Conservation (phyloP, 2,113 vertebrate genomes). For the cat (Felis catus) region F.catus_Fca126_mat1.0 CM031424.1:40490001-40490500, state of each 20-base stretch:
- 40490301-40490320: neutral
- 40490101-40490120: neutral
- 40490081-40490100: neutral
- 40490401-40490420: too few species aligned
- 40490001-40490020: neutral
- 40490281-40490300: neutral
- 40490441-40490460: too few species aligned
- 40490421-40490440: too few species aligned
- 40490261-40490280: neutral
- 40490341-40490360: neutral
- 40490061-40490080: conserved; percentile 15
- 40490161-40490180: neutral
- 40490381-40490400: too few species aligned
- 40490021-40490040: neutral
- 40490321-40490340: neutral
- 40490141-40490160: neutral
- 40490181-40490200: neutral
- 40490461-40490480: too few species aligned
- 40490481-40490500: too few species aligned
- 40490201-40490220: neutral
- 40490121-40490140: neutral
- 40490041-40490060: neutral
- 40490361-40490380: too few species aligned
- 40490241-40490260: neutral
- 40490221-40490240: neutral